Evolutionary conservation across 2,797 vertebrate genomes (phyloP).

Genomic region (Gobionotothen gibberifrons): DNA sequence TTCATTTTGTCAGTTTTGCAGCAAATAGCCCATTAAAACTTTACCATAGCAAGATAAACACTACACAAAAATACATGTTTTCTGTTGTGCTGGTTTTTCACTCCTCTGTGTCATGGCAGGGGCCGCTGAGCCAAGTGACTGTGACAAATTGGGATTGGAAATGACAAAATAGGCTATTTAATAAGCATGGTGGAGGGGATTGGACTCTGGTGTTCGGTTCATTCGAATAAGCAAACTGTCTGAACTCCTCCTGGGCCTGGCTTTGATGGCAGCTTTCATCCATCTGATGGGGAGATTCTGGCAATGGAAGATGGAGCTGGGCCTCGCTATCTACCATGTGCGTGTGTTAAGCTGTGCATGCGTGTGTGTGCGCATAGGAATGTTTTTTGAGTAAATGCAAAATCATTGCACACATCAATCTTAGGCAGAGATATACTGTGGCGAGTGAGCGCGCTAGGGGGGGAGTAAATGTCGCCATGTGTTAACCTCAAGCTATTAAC

Average conservation of each 20-base stretch:
- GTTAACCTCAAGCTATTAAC: slow-evolving; percentile 74
- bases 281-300: slow-evolving; percentile 77
- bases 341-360: slow-evolving; percentile 15
- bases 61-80: slow-evolving; percentile 52
- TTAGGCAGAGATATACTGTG: slow-evolving; percentile 54
- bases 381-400: slow-evolving; percentile 59
- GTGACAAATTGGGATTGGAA: slow-evolving; percentile 83
- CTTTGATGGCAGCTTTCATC: slow-evolving; percentile 83
- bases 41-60: slow-evolving; percentile 49
- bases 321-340: slow-evolving; percentile 44
- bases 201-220: slow-evolving; percentile 76
- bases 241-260: slow-evolving; percentile 77
- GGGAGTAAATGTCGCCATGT: slow-evolving; percentile 46
- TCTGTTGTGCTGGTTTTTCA: slow-evolving; percentile 46
- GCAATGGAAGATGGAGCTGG: slow-evolving; percentile 59
- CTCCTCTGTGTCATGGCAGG: slow-evolving; percentile 62
- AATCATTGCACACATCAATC: slow-evolving; percentile 73
- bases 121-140: slow-evolving; percentile 70
- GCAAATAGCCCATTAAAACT: slow-evolving; percentile 65
- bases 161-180: slow-evolving; percentile 79
- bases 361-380: slow-evolving; percentile 30
- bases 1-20: slow-evolving; percentile 15
- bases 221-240: slow-evolving; percentile 76
- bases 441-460: slow-evolving; percentile 31
- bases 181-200: slow-evolving; percentile 79